Base-by-base conservation (phyloP, 2,113 vertebrate species). In the Pteropus alecto region DNA sequence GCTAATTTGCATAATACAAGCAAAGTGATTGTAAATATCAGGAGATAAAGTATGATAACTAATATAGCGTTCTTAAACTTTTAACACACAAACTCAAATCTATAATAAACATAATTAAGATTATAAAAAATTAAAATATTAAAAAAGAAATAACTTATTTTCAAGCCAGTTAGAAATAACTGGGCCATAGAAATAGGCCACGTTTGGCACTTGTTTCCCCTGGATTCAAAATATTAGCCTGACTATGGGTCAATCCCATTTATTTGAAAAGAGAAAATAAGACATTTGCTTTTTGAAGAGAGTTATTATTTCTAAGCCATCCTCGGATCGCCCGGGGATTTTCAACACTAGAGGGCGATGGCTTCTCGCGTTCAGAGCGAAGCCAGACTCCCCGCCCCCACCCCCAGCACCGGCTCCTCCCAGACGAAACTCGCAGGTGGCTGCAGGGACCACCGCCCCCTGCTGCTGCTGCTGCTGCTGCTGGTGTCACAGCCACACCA, bases 311-410 rank as follows among this genome's bases (percentile, higher is more conserved):
- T 73, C 21, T 85, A 28, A 93, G 28, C 8, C 43, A 21, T 63
- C 16, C 60, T 63, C 33, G 15, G 11, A 2, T 87, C 3, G 16
- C 21, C 78, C 86, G 10, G 43, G n/a, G 41, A 28, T 92, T 97
- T 94, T 76, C 84, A 98, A 91, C 98, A 97, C 98, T 98, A 99
- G 99, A 98, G 98, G 98, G 98, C 98, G 92, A 95, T 98, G 60
- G 98, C 35, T 95, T 98, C 98, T 97, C 41, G 88, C 93, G 98
- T 98, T 96, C 87, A 83, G 96, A 73, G n/a, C 12, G 77, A 94
- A 90, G 91, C 26, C 11, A 89, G 83, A 79, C 6, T n/a, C n/a
- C n/a, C 38, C 38, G 38, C 38, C 38, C 38, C 61, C 8, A 46
- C 73, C 67, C 12, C 48, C 73, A 3, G 61, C 74, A 0, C 70